A percentile compares a stretch with the other conserved stretches of the same genome.
These are phyloP conservation scores for Leptarthrus brevirostris DNA, from an alignment of 2,888 invertebrate species.

Conservation along the genomic window DNA sequence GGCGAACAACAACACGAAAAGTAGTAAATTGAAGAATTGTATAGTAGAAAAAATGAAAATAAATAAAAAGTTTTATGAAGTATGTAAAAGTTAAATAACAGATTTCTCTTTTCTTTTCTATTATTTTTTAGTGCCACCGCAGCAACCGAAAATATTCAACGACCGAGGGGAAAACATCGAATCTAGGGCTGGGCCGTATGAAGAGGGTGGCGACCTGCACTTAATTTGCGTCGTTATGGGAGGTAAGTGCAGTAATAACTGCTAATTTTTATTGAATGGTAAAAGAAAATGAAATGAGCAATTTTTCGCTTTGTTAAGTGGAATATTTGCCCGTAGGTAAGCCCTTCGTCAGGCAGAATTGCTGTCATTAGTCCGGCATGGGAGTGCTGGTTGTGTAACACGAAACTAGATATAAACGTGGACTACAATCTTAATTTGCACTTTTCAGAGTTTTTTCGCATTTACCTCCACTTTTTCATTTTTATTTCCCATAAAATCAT, in stretches of 20 bases:
- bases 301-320: not conserved
- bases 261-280: too few species aligned
- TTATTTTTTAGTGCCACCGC: slow-evolving; percentile 72
- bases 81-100: not conserved
- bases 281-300: too few species aligned
- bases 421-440: slow-evolving; percentile 32
- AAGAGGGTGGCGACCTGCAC: slow-evolving; percentile 77
- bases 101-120: not conserved
- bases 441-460: not conserved
- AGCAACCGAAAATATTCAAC: slow-evolving; percentile 77
- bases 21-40: slow-evolving; percentile 8
- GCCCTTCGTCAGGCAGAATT: too few species aligned
- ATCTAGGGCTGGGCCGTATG: slow-evolving; percentile 76
- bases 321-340: too few species aligned
- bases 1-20: not conserved
- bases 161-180: slow-evolving; percentile 73
- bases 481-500: too few species aligned
- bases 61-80: slow-evolving; percentile 5
- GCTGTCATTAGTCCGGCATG: not conserved
- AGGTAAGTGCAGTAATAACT: slow-evolving; percentile 69
- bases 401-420: slow-evolving; percentile 10
- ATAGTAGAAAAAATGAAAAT: not conserved
- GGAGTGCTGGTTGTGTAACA: not conserved
- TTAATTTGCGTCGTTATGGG: slow-evolving; percentile 79
- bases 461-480: too few species aligned